Conservation (phyloP, 2,797 vertebrate species). For the Pantherophis vulpinus region DNA sequence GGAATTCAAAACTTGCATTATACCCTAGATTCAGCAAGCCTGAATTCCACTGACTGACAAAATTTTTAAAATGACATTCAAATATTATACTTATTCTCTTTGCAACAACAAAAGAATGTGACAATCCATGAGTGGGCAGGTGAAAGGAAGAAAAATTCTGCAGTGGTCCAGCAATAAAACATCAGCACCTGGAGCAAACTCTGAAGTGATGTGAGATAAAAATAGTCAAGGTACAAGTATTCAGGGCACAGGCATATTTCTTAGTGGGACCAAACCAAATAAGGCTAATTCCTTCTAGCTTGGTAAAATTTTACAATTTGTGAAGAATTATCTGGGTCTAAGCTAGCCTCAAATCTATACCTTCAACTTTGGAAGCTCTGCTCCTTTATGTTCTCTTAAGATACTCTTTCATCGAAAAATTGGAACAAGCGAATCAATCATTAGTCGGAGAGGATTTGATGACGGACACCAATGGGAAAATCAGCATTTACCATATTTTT, state of each 20-base stretch:
- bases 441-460: background rate
- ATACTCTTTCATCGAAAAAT: background rate
- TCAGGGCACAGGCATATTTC: slow-evolving; percentile 31
- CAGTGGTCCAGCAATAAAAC: slow-evolving; percentile 33
- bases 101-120: background rate
- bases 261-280: background rate
- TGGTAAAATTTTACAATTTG: background rate
- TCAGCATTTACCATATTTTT: background rate
- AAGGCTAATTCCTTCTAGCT: background rate
- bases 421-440: background rate
- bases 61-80: background rate
- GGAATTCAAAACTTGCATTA: fast-evolving
- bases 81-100: background rate
- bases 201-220: slow-evolving; percentile 32
- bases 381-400: background rate
- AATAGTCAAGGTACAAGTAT: slow-evolving; percentile 1
- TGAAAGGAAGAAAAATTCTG: background rate
- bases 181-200: background rate
- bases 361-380: background rate
- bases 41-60: background rate
- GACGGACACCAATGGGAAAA: background rate
- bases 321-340: background rate
- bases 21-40: background rate
- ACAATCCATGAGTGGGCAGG: background rate
- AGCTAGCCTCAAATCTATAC: background rate